phyloP scores from a whole-genome alignment of 2,888 invertebrate genomes.

The Panopea generosa region DNA sequence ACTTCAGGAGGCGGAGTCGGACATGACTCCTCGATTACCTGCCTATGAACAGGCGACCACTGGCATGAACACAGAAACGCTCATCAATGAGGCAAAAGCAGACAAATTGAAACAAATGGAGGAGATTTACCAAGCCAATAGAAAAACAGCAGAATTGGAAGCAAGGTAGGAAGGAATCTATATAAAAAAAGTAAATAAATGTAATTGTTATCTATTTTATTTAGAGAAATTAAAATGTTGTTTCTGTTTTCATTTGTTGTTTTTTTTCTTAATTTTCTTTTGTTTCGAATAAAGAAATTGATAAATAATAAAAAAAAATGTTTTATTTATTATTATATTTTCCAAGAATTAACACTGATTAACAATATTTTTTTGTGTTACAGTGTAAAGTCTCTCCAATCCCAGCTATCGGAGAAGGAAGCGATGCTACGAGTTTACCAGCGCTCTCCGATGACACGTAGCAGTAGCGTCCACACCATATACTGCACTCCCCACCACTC shows the following conservation, averaged over 20 bases:
- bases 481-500: conserved; percentile 82
- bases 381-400: conserved; percentile 92
- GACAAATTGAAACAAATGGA: conserved; percentile 96
- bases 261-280: too few relatives aligned
- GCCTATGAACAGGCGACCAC: conserved; percentile 51
- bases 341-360: too few relatives aligned
- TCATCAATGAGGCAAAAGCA: conserved; percentile 90
- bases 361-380: not conserved
- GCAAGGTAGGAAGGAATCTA: conserved; percentile 90
- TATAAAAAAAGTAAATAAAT: too few relatives aligned
- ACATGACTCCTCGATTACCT: conserved; percentile 42
- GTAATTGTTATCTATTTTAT: conserved; percentile 6
- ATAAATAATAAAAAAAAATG: too few relatives aligned
- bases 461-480: conserved; percentile 81
- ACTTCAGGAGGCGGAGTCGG: conserved; percentile 52
- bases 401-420: conserved; percentile 94
- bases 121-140: conserved; percentile 93
- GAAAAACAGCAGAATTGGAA: conserved; percentile 94
- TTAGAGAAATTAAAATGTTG: not conserved
- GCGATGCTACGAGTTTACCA: conserved; percentile 96
- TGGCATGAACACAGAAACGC: conserved; percentile 49
- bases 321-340: too few relatives aligned
- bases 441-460: conserved; percentile 83
- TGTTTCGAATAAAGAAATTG: too few relatives aligned
- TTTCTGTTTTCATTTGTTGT: not conserved